Evolutionary conservation across 1,140 invertebrate species (phyloP).

Genomic region (Periplaneta americana): DNA sequence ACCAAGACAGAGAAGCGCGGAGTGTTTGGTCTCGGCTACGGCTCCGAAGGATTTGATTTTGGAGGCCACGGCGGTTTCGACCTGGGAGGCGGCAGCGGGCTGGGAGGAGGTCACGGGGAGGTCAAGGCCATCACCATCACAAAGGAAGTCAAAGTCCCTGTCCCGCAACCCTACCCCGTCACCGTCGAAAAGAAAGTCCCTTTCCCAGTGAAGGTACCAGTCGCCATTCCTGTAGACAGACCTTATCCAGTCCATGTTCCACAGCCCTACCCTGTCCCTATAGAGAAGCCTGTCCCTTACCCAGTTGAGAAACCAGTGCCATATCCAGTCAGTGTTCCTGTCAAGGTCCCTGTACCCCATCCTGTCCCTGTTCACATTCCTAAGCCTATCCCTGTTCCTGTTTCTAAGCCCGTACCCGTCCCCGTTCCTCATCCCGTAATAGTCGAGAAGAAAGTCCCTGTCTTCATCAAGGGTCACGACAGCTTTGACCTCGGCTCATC

Average conservation of each 20-base stretch:
- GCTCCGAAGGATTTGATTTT: conserved; percentile 3
- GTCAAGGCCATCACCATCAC: conserved; percentile 13
- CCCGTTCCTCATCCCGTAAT: conserved; percentile 1
- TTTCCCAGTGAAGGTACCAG: conserved; percentile 9
- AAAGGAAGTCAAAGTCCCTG: conserved; percentile 21
- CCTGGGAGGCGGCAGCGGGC: neutral
- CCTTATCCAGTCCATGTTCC: conserved; percentile 27
- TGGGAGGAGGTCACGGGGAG: neutral
- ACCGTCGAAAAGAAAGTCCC: conserved; percentile 24
- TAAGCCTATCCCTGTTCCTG: conserved; percentile 18
- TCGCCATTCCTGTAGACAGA: conserved; percentile 23
- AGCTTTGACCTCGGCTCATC: neutral
- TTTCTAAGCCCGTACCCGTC: conserved; percentile 9
- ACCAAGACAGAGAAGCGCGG: conserved; percentile 13
- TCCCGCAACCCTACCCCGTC: conserved; percentile 23
- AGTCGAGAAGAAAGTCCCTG: conserved; percentile 1
- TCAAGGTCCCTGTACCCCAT: conserved; percentile 23
- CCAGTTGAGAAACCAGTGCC: conserved; percentile 23
- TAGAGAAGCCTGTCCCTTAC: conserved; percentile 24
- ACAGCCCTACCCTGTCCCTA: conserved; percentile 25
- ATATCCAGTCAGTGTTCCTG: conserved; percentile 20
- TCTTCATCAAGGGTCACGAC: neutral
- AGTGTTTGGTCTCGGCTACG: conserved; percentile 1
- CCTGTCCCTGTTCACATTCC: conserved; percentile 23
- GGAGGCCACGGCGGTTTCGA: neutral